A percentile compares a stretch with the other conserved stretches of the same genome.
Conservation (phyloP, 1,140 invertebrate species). For the Sitobion miscanthi region DNA sequence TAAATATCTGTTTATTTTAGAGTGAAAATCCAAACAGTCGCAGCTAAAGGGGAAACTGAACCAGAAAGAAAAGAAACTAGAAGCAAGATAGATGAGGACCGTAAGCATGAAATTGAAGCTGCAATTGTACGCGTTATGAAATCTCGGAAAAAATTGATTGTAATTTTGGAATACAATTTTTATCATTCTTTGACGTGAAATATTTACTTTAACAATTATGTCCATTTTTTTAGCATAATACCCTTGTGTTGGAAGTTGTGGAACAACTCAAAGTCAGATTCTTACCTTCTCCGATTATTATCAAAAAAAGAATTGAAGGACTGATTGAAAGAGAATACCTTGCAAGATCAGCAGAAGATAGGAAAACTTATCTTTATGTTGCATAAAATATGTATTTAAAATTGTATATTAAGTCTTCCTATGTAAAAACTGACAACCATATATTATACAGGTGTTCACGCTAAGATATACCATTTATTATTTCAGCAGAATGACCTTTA, state of each 20-base stretch:
- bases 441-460: background rate
- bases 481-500: background rate
- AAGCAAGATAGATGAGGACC: constrained; percentile 97
- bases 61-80: constrained; percentile 97
- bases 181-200: background rate
- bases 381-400: constrained; percentile 6
- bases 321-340: constrained; percentile 99
- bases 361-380: constrained; percentile 60
- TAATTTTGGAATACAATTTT: constrained; percentile 64
- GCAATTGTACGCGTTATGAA: constrained; percentile 99
- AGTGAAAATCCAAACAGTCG: constrained; percentile 93
- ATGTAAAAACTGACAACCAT: constrained; percentile 12
- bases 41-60: constrained; percentile 97
- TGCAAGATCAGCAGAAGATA: constrained; percentile 93
- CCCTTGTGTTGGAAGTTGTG: constrained; percentile 96
- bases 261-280: constrained; percentile 96
- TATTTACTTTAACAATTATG: constrained; percentile 13
- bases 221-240: constrained; percentile 76
- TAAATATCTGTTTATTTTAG: constrained; percentile 63
- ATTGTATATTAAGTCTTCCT: constrained; percentile 21
- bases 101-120: constrained; percentile 99
- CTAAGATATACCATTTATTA: background rate
- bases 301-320: constrained; percentile 99
- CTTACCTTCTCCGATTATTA: constrained; percentile 95
- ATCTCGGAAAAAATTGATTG: constrained; percentile 90